Evolutionary conservation across 2,113 vertebrate species (phyloP).

Genomic region (Hemiprocne comata): DNA sequence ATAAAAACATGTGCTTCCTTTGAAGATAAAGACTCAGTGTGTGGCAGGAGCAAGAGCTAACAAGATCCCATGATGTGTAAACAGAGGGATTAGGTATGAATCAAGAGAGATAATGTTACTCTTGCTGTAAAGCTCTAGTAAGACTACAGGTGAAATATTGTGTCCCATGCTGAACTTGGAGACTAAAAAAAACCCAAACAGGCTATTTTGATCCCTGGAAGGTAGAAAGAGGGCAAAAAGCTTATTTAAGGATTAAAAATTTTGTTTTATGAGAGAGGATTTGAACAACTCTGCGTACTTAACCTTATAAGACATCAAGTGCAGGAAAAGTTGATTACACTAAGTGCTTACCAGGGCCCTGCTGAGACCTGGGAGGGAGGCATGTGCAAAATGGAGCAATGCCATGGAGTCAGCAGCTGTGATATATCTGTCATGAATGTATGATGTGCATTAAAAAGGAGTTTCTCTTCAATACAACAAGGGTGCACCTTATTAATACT

Average conservation of each 20-base stretch:
- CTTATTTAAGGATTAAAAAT: background rate
- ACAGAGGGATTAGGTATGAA: background rate
- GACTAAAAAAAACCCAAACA: background rate
- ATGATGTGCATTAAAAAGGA: background rate
- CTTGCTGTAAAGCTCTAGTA: constrained; percentile 2
- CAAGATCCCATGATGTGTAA: background rate
- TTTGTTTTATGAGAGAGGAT: background rate
- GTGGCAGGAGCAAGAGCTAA: constrained; percentile 8
- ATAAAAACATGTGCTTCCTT: background rate
- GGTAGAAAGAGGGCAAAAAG: background rate
- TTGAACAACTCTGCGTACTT: background rate
- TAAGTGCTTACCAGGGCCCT: background rate
- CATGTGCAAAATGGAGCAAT: rapidly evolving
- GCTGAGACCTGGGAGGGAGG: background rate
- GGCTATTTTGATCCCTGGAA: background rate
- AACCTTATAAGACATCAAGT: background rate
- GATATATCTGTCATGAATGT: background rate
- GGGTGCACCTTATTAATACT: background rate
- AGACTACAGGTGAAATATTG: background rate
- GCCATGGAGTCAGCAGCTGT: background rate
- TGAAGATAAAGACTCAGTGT: background rate
- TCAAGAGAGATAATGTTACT: constrained; percentile 23
- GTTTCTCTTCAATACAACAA: background rate
- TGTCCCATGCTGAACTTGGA: background rate
- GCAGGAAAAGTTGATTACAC: background rate